phyloP scores from a whole-genome alignment of 2,888 invertebrate species.

The Gymnocheta viridis region DNA sequence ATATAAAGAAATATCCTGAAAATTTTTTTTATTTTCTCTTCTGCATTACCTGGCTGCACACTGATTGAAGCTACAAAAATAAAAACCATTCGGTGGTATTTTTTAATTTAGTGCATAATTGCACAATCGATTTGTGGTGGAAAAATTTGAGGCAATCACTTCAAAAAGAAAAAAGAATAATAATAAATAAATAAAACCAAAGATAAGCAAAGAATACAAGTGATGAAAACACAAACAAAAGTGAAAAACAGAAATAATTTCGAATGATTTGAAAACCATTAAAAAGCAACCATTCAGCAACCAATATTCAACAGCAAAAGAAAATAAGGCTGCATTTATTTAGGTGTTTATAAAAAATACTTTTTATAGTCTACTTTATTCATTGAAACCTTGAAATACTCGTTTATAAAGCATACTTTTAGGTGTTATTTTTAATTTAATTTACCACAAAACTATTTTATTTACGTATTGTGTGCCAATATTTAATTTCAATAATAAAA shows the following conservation, averaged over 20 bases:
- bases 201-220: constrained; percentile 8
- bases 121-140: constrained; percentile 73
- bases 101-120: constrained; percentile 76
- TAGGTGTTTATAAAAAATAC: constrained; percentile 32
- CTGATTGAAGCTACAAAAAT: background rate
- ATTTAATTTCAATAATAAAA: constrained; percentile 26
- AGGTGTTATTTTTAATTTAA: constrained; percentile 36
- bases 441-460: constrained; percentile 31
- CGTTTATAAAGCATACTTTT: background rate
- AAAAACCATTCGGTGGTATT: constrained; percentile 49
- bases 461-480: background rate
- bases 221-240: constrained; percentile 4
- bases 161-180: background rate
- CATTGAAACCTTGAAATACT: constrained; percentile 18
- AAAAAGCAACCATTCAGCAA: constrained; percentile 27
- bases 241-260: constrained; percentile 11
- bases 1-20: background rate
- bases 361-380: constrained; percentile 21
- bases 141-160: constrained; percentile 7
- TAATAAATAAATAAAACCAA: constrained; percentile 14
- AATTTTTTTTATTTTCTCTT: background rate
- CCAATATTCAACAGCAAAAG: constrained; percentile 24
- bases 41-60: background rate
- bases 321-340: constrained; percentile 22
- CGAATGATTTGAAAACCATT: constrained; percentile 17